Evolutionary conservation across 2,797 vertebrate species (phyloP), one percentile per base, ranked within the genome.

Genomic region (Scyliorhinus canicula): DNA sequence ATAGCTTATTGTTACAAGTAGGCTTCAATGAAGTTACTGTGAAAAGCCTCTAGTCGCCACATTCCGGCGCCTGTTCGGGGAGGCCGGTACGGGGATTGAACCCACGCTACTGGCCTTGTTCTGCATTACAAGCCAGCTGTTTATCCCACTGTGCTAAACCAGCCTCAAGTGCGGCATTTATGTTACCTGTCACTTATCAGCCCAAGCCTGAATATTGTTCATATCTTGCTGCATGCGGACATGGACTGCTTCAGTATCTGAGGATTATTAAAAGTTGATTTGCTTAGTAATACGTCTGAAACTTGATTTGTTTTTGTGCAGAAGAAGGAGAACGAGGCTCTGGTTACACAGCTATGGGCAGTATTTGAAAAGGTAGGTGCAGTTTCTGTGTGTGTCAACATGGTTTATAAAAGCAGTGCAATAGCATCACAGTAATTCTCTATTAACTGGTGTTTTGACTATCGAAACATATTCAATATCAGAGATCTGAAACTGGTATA

Each of bases 271-370:
- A 28, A 24, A 44, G 16, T 90, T 65, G 24, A 65, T 63, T 91
- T 91, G 60, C 57, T 91, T 57, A 12, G 21, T 44, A 91, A 65
- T 65, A 14, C 4, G 5, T 65, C 60, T 44, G 40, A 91, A 91
- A 90, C 86, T 91, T 91, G 24, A 60, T 44, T 65, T 91, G 21
- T 91, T 44, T 91, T 74, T 94, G 28, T 94, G 40, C 28, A 94
- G 93, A 94, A 94, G 8, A 94, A 94, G 67, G 93, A 94, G 67
- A 94, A 94, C 0, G 93, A 94, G 47, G 50, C 14, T 21, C 67
- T 74, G 14, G 93, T 74, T 21, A 65, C 44, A 50, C 65, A 94
- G 44, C 28, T 94, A 28, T 94, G 93, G 47, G 67, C 69, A 55
- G 28, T 69, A 16, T 94, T 50, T 94, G 93, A 69, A 74, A 74